Evolutionary conservation across 1,140 invertebrate species (phyloP).

Genomic region (Nasonia longicornis): DNA sequence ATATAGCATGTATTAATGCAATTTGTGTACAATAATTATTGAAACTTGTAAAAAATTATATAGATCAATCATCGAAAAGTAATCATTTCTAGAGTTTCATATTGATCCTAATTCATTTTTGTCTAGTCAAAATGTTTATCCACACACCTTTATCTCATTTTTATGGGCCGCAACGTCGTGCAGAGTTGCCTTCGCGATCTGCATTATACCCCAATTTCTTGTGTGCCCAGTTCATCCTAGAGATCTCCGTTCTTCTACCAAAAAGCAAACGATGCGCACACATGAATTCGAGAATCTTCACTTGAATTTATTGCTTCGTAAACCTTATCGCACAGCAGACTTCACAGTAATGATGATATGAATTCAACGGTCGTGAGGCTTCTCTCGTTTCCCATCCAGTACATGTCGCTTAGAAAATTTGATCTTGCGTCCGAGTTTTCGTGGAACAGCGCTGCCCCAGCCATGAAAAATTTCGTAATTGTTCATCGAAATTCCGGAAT

Average conservation of each 20-base stretch:
- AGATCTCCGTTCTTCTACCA: neutral
- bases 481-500: neutral
- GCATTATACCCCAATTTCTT: neutral
- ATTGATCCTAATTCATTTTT: too few species aligned
- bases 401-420: neutral
- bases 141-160: too few species aligned
- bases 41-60: too few species aligned
- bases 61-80: too few species aligned
- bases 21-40: too few species aligned
- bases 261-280: neutral
- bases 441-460: neutral
- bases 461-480: neutral
- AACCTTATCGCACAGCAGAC: conserved; percentile 23
- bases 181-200: too few species aligned
- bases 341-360: conserved; percentile 34
- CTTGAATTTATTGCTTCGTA: conserved; percentile 28
- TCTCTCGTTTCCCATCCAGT: neutral
- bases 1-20: too few species aligned
- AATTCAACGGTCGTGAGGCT: neutral
- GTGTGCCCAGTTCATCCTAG: neutral
- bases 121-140: too few species aligned
- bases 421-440: conserved; percentile 7
- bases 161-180: too few species aligned
- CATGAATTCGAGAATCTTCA: conserved; percentile 30
- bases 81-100: too few species aligned